A percentile compares a stretch with the other conserved stretches of the same genome.
phyloP scores from a whole-genome alignment of 2,888 invertebrate species.

The Cynaeus angustus region DNA sequence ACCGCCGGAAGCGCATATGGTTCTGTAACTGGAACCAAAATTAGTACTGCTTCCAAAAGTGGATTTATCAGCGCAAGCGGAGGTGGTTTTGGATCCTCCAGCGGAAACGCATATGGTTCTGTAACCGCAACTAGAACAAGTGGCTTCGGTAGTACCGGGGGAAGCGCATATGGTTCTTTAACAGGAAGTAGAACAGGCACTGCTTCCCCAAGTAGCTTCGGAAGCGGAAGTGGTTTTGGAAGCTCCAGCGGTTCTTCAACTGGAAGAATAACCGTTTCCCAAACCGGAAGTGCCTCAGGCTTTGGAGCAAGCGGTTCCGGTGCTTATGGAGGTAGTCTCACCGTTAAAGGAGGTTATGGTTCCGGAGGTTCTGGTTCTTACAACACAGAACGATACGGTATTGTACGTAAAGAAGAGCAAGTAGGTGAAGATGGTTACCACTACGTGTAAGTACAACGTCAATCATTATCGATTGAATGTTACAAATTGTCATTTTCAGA shows the following conservation, averaged over 20 bases:
- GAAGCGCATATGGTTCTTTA: neutral
- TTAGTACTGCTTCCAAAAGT: neutral
- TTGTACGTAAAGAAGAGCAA: slow-evolving; percentile 74
- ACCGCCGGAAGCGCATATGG: slow-evolving; percentile 32
- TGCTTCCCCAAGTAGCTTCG: too few relatives aligned
- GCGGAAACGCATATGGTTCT: neutral
- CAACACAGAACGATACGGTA: slow-evolving; percentile 71
- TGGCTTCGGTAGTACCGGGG: neutral
- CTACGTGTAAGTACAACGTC: slow-evolving; percentile 69
- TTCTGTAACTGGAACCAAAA: slow-evolving; percentile 21
- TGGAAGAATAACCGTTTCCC: too few relatives aligned
- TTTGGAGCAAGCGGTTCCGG: slow-evolving; percentile 10
- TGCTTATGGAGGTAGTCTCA: slow-evolving; percentile 46
- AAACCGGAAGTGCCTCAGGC: too few relatives aligned
- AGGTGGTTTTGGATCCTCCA: neutral
- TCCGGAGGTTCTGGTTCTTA: slow-evolving; percentile 62
- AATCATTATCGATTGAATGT: too few relatives aligned
- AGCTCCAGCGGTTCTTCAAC: too few relatives aligned
- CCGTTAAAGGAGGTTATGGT: slow-evolving; percentile 49
- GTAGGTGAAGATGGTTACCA: slow-evolving; percentile 75
- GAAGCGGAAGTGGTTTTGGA: too few relatives aligned
- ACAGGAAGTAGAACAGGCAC: slow-evolving; percentile 3
- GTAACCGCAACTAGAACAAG: slow-evolving; percentile 1
- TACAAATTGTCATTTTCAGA: slow-evolving; percentile 64
- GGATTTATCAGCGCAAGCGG: neutral